A percentile compares a stretch with the other conserved stretches of the same genome.
phyloP scores from a whole-genome alignment of 2,888 invertebrate genomes.

The Ceramica pisi region DNA sequence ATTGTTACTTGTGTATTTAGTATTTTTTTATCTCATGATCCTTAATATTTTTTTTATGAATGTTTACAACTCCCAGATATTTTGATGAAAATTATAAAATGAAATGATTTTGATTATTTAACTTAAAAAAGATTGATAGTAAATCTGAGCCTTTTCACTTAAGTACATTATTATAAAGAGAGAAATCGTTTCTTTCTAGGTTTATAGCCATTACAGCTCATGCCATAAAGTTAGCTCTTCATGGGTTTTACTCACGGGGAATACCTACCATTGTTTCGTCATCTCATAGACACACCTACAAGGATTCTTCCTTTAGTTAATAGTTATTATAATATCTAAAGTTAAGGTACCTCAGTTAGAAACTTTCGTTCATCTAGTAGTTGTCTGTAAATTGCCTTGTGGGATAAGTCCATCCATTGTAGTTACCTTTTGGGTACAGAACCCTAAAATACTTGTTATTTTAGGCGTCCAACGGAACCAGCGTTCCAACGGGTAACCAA shows the following conservation, averaged over 20 bases:
- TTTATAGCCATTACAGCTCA: conserved; percentile 30
- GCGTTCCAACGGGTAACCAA: no score
- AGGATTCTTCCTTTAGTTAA: conserved; percentile 10
- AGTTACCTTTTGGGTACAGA: no score
- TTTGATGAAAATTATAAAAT: no score
- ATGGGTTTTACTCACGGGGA: conserved; percentile 40
- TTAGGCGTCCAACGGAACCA: no score
- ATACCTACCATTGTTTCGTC: conserved; percentile 36
- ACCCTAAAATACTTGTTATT: no score
- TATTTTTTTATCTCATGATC: not conserved
- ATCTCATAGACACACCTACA: conserved; percentile 27
- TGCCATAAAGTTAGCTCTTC: conserved; percentile 32
- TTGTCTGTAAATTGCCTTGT: no score
- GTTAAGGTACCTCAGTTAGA: not conserved
- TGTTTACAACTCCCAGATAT: no score
- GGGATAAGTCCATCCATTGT: no score
- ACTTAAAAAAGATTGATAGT: not conserved
- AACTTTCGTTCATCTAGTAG: not conserved
- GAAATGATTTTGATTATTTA: no score
- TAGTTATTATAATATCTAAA: conserved; percentile 12
- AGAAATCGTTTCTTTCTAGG: conserved; percentile 32
- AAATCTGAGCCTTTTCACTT: not conserved
- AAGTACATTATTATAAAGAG: conserved; percentile 10
- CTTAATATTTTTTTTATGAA: no score
- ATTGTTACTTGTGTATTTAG: not conserved